Evolutionary conservation across 2,113 vertebrate genomes (phyloP), one percentile per base, ranked within the genome.

Genomic region (Salvelinus alpinus): DNA sequence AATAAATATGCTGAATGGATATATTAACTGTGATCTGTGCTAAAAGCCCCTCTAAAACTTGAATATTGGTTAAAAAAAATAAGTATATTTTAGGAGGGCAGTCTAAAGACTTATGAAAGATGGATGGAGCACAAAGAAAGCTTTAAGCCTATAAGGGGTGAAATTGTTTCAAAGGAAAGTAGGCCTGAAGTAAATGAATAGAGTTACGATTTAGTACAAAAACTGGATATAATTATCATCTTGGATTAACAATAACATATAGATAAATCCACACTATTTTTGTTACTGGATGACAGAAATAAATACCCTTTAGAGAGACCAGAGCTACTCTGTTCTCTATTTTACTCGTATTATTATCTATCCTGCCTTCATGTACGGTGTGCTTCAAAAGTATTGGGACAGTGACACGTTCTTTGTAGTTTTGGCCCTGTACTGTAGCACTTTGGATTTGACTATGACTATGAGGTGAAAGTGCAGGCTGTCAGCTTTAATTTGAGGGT

Each of bases 61-160:
- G 3, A 22, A 60, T 20, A 14, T 51, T 4, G 12, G 14, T 3
- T 65, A 73, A 78, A 0, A 67, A 74, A 83, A 79, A 86, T 81
- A 25, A 31, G 29, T 74, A 78, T 77, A 78, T 87, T 84, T 51
- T 71, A 82, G 34, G 65, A 67, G 73, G 2, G n/a, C 16, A 54
- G 16, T 5, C 16, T 54, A 54, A 18, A 3, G 51, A 54, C 51
- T 18, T 54, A 54, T 54, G 14, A 54, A 54, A 54, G 48, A 54
- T 4, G 13, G 48, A 18, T 4, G 48, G 12, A 51, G 48, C 16
- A 14, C 48, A 51, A 51, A 51, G 11, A 54, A 14, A 54, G 12
- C 13, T 54, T 54, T 54, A 18, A 54, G 51, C 13, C 1, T 18
- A 54, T 54, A 44, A 44, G 38, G 51, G 16, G 51, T 16, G 51